Percentiles rank a stretch among this genome's conserved stretches.
phyloP scores from a whole-genome alignment of 1,140 invertebrate species.

The Cydia splendana region DNA sequence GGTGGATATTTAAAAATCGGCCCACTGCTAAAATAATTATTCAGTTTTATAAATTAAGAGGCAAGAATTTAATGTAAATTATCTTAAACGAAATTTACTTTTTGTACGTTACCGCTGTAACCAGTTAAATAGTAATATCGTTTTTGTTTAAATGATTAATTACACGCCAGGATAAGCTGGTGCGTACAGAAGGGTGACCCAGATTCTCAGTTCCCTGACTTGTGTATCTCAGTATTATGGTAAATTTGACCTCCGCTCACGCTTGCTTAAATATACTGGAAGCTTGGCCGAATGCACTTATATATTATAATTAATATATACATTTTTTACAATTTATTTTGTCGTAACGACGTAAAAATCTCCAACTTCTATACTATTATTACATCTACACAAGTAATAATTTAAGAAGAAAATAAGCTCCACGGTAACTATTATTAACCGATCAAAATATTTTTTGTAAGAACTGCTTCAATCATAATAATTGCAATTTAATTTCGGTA shows the following conservation, averaged over 20 bases:
- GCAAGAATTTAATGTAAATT: neutral
- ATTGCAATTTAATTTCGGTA: too few relatives aligned
- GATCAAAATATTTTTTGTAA: too few relatives aligned
- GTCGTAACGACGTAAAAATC: too few relatives aligned
- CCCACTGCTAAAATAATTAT: neutral
- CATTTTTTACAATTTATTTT: too few relatives aligned
- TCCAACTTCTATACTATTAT: too few relatives aligned
- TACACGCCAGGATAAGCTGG: slow-evolving; percentile 1
- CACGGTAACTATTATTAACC: too few relatives aligned
- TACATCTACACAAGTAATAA: too few relatives aligned
- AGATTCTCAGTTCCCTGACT: neutral
- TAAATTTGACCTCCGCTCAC: neutral
- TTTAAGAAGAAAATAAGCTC: too few relatives aligned
- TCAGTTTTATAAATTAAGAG: neutral
- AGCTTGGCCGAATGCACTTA: neutral
- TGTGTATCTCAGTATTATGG: slow-evolving; percentile 4
- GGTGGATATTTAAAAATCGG: too few relatives aligned
- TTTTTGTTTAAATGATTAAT: slow-evolving; percentile 15
- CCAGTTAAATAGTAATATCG: neutral
- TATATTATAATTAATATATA: too few relatives aligned
- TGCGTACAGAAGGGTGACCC: slow-evolving; percentile 3
- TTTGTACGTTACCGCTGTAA: neutral
- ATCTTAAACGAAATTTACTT: neutral
- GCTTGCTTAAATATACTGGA: neutral
- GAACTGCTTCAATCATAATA: too few relatives aligned